These are phyloP conservation scores for Rhagoletis pomonella DNA, from an alignment of 1,140 invertebrate species.

Conservation along the genomic window DNA sequence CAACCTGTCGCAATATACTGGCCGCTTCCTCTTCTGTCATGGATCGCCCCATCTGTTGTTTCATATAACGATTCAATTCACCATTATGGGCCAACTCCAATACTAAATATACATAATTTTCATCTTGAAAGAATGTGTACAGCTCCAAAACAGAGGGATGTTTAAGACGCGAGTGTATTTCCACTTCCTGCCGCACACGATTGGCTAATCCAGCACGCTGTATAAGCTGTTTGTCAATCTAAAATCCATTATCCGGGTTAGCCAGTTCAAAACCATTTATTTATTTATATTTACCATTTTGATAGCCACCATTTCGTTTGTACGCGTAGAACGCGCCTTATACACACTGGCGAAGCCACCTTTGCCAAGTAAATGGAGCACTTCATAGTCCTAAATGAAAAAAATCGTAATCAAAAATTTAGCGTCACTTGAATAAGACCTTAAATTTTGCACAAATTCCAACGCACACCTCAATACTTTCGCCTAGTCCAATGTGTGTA, in stretches of 20 bases:
- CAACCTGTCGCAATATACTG: conserved; percentile 89
- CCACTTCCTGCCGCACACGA: conserved; percentile 92
- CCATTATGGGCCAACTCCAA: conserved; percentile 94
- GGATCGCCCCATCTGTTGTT: conserved; percentile 72
- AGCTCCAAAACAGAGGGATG: conserved; percentile 93
- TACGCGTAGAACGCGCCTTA: conserved; percentile 85
- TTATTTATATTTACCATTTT: conserved; percentile 85
- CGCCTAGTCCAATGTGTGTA: conserved; percentile 52
- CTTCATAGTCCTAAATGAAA: conserved; percentile 91
- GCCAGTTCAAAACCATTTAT: conserved; percentile 40
- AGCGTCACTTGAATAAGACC: background rate
- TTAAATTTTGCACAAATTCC: background rate
- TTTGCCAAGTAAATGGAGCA: conserved; percentile 90
- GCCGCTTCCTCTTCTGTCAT: conserved; percentile 82
- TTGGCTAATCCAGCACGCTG: conserved; percentile 86
- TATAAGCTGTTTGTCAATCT: conserved; percentile 96
- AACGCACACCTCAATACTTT: conserved; percentile 57
- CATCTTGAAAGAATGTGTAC: conserved; percentile 94
- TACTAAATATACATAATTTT: conserved; percentile 93
- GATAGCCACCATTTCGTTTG: conserved; percentile 89
- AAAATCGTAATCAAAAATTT: background rate
- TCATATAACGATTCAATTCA: conserved; percentile 90
- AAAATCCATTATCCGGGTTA: conserved; percentile 7
- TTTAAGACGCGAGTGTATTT: conserved; percentile 91
- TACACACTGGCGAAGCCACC: conserved; percentile 96